Conservation (phyloP, 2,113 vertebrate genomes). For the Perca schrenkii region DNA sequence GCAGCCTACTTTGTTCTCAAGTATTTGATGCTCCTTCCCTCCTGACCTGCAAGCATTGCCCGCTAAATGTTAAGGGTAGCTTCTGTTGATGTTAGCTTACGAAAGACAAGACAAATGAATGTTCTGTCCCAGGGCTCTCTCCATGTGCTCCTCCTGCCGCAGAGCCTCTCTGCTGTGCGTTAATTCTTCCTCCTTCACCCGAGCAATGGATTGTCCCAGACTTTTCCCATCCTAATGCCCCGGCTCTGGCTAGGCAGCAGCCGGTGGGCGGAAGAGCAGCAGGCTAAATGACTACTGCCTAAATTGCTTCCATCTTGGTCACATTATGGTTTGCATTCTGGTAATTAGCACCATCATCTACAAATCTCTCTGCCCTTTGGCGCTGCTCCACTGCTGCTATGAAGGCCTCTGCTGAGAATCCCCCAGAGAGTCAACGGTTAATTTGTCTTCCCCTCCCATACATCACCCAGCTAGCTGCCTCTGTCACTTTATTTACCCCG, state of each 20-base stretch:
- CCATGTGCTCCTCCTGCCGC: slow-evolving; percentile 33
- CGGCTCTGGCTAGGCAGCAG: slow-evolving; percentile 75
- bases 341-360: slow-evolving; percentile 93
- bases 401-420: slow-evolving; percentile 71
- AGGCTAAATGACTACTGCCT: slow-evolving; percentile 89
- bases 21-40: slow-evolving; percentile 8
- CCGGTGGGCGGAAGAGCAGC: slow-evolving; percentile 88
- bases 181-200: slow-evolving; percentile 46
- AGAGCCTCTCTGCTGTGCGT: slow-evolving; percentile 19
- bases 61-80: neutral
- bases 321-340: slow-evolving; percentile 89
- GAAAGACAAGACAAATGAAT: slow-evolving; percentile 32
- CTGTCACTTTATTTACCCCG: slow-evolving; percentile 74
- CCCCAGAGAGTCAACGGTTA: slow-evolving; percentile 77
- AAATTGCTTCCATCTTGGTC: slow-evolving; percentile 93
- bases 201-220: slow-evolving; percentile 66
- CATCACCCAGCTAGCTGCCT: slow-evolving; percentile 73
- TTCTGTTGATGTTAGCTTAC: slow-evolving; percentile 13
- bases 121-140: slow-evolving; percentile 29
- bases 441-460: slow-evolving; percentile 82
- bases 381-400: slow-evolving; percentile 84
- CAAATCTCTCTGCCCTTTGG: slow-evolving; percentile 91
- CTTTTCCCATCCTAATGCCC: slow-evolving; percentile 74
- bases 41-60: slow-evolving; percentile 1
- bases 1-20: slow-evolving; percentile 10